Conservation (phyloP, 2,797 vertebrate genomes). For the Pseudochirops corinnae region DNA sequence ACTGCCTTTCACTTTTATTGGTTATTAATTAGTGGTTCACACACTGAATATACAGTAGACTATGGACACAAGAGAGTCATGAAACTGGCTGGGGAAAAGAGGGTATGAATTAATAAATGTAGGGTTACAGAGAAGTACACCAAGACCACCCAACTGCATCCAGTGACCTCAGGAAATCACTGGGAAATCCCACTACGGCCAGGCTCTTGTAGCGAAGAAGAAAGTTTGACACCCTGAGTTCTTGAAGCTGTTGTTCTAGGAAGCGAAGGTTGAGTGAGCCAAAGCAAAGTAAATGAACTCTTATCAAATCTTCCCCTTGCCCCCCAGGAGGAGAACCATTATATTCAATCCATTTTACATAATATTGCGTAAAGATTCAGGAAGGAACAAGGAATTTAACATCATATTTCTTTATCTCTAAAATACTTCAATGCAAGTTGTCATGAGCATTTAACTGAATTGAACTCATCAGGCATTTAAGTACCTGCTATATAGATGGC, state of each 20-base stretch:
- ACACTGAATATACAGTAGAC: neutral
- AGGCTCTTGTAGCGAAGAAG: neutral
- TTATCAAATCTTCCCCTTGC: neutral
- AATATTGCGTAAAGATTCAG: neutral
- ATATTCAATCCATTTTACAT: neutral
- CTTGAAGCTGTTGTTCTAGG: neutral
- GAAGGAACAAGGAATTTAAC: neutral
- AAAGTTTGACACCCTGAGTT: neutral
- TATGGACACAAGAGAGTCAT: neutral
- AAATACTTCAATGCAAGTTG: neutral
- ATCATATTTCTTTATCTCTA: neutral
- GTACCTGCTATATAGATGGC: rapidly evolving
- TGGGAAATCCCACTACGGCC: neutral
- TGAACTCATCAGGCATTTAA: neutral
- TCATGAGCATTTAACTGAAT: neutral
- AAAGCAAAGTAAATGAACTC: neutral
- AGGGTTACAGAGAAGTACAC: neutral
- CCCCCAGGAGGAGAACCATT: neutral
- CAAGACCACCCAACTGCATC: neutral
- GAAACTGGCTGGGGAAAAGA: neutral
- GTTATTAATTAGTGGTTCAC: neutral
- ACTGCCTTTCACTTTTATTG: neutral
- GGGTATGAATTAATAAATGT: neutral
- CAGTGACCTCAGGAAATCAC: neutral
- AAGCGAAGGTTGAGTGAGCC: neutral